Base-by-base conservation (phyloP, 2,888 invertebrate genomes). In the Spicauda simplicius region DNA sequence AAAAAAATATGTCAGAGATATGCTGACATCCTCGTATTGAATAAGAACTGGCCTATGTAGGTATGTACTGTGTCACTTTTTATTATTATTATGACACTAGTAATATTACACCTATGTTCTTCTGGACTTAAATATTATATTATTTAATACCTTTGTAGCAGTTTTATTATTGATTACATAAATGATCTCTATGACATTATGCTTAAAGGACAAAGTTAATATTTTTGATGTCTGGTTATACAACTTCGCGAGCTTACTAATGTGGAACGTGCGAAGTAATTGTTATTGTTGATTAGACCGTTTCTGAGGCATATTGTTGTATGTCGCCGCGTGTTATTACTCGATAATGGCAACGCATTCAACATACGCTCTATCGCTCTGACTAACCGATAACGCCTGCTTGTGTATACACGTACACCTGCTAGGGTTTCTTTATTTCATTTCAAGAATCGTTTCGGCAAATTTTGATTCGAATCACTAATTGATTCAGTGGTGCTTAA, bases 301-400 rank as follows among this genome's bases (percentile, higher is more conserved):
- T 59, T 59, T 59, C 45, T 14, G 33, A 64, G 20, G 37, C 12
- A 55, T 64, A 57, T 53, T 58, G 57, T 53, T 53, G 16, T 64
- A 41, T 18, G 65, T 41, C 54, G 37, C 45, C 12, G 37, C 33
- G 48, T 60, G 65, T 65, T 65, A 65, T 65, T 66, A 33, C 55
- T 60, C 50, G 66, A 60, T 60, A 66, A 55, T 33, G 16, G 48
- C 60, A 60, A 55, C 48, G 60, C 60, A 60, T 66, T 66, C 67
- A 68, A 62, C 61, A 68, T 62, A 56, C 52, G 14, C 37, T 53
- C 25, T 57, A 60, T 50, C 50, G 41, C 45, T 50, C 20, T 54
- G 48, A 55, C 55, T 63, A 55, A 48, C 54, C 33, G 59, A 66
- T 66, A 66, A 66, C 66, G 55, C 48, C n/a, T 50, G 50, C 33